Conservation (phyloP, 2,888 invertebrate genomes). For the Neoascia interrupta region DNA sequence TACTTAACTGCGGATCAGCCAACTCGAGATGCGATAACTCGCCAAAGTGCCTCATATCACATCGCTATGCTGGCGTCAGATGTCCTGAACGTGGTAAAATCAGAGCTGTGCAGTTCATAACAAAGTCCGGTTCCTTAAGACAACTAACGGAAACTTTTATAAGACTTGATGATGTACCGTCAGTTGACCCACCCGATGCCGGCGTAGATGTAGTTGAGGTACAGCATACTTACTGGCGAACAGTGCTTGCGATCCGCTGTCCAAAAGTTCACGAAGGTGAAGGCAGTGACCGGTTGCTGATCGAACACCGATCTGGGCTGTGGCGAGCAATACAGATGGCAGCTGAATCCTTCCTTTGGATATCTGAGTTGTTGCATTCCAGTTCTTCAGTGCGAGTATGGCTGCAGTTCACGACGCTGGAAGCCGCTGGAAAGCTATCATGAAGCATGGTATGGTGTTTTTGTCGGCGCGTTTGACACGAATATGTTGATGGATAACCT, state of each 20-base stretch:
- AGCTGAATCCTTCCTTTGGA: not conserved
- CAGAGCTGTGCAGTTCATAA: constrained; percentile 28
- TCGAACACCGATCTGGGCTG: constrained; percentile 19
- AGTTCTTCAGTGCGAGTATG: not conserved
- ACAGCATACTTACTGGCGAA: not conserved
- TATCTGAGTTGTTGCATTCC: not conserved
- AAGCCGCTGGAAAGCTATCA: not conserved
- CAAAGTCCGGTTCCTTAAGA: constrained; percentile 45
- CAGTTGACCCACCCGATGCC: too few species aligned
- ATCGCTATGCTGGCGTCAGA: not conserved
- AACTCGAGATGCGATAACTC: constrained; percentile 42
- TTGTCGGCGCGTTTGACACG: constrained; percentile 15
- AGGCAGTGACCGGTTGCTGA: too few species aligned
- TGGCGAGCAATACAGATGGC: constrained; percentile 34
- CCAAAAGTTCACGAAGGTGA: too few species aligned
- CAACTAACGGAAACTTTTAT: constrained; percentile 29
- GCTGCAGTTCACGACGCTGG: not conserved
- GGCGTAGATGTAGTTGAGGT: too few species aligned
- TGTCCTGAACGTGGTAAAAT: not conserved
- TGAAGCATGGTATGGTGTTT: too few species aligned
- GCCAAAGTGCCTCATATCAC: constrained; percentile 1
- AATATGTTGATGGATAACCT: constrained; percentile 18
- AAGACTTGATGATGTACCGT: constrained; percentile 42
- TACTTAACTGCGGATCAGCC: constrained; percentile 46
- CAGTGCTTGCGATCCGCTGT: too few species aligned